Evolutionary conservation across 1,140 invertebrate species (phyloP), one percentile per base, ranked within the genome.

Genomic region (Coptotermes formosanus): DNA sequence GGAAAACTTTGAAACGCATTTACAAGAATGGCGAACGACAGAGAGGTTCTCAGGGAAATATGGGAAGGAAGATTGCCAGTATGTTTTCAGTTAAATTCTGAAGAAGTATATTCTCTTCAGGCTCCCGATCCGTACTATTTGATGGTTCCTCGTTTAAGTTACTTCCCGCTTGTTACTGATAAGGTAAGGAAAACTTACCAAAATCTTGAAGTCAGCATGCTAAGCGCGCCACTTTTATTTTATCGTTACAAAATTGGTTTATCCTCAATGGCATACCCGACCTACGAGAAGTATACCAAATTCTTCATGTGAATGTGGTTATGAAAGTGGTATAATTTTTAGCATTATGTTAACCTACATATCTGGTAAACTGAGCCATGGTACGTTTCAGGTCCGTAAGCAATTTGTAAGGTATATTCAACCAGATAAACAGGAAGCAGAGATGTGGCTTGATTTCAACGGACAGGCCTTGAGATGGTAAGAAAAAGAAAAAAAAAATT

Each of bases 391-490:
- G 96, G 95, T 98, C 87, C 94, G 96, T 88, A 97, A 97, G 91
- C 96, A 99, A 92, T 98, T 99, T 91, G 92, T 95, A 86, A 93
- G 96, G 87, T 96, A 95, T 90, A 93, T 98, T 89, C 94, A 95
- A 84, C 94, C 95, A 89, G 96, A 97, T 88, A 95, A 96, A 90
- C 94, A 95, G 86, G 95, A 96, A 82, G 94, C 94, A 89, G 97
- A 99, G 90, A 96, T 99, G 93, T 99, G 98, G 98, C 92, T 99
- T 75, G 98, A 99, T 89, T 98, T 94, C 90, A 97, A 98, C 92
- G 97, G 97, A 32, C 95, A 94, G 87, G 97, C 98, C 21, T 91
- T 99, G 30, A 99, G 98, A 92, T 98, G 98, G 95, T 95, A 89
- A 89, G 89, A 85, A 84, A 64, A 16, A 9, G 2, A 8, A 11